phyloP scores from a whole-genome alignment of 2,113 vertebrate genomes.

The Cygnus atratus region DNA sequence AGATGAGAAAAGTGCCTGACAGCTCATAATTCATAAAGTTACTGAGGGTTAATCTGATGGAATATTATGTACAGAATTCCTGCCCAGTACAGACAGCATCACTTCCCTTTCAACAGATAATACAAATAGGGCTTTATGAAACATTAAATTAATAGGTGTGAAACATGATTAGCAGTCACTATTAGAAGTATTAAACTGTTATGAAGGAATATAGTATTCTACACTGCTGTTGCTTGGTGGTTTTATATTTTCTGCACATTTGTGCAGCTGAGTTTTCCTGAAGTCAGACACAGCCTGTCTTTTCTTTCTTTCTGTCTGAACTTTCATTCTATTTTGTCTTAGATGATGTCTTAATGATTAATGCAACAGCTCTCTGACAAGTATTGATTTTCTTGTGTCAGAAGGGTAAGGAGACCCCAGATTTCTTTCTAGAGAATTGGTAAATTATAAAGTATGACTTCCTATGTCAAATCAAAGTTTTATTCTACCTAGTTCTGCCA shows the following conservation, averaged over 20 bases:
- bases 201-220: not conserved
- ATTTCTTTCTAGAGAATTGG: not conserved
- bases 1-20: slow-evolving; percentile 77
- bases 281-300: not conserved
- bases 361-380: not conserved
- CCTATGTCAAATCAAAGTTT: not conserved
- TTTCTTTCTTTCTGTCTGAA: not conserved
- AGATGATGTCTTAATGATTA: not conserved
- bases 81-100: slow-evolving; percentile 51
- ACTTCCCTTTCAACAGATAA: slow-evolving; percentile 58
- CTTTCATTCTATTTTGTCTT: not conserved
- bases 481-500: not conserved
- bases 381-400: not conserved
- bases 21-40: slow-evolving; percentile 80
- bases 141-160: slow-evolving; percentile 26
- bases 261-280: not conserved
- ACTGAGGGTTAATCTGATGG: slow-evolving; percentile 76
- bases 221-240: not conserved
- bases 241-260: not conserved
- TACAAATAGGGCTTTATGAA: slow-evolving; percentile 26
- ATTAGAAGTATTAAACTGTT: slow-evolving; percentile 1
- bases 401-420: not conserved
- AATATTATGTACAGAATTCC: slow-evolving; percentile 78
- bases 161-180: not conserved
- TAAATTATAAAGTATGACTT: not conserved